Conservation (phyloP, 2,113 vertebrate species). For the Salvator merianae region DNA sequence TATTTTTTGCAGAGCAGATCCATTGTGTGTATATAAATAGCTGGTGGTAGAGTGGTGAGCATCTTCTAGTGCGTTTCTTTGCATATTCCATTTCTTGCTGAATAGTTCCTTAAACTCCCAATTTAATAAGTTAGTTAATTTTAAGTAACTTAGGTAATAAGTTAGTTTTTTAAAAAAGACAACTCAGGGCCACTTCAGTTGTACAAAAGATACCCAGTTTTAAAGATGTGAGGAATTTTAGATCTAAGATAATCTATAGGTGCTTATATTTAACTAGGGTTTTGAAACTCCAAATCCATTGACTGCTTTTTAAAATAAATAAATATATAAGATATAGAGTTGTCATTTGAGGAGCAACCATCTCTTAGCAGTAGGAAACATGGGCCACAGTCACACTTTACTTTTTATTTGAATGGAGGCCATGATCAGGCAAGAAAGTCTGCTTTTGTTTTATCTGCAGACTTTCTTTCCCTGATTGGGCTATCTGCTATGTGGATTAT, state of each 20-base stretch:
- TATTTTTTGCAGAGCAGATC: neutral
- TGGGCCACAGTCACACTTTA: no score
- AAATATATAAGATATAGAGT: neutral
- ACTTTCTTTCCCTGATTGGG: no score
- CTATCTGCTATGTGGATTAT: no score
- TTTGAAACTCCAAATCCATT: neutral
- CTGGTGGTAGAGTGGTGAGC: slow-evolving; percentile 34
- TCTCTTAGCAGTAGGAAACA: neutral
- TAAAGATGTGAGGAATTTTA: no score
- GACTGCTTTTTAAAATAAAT: neutral
- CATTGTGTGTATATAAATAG: neutral
- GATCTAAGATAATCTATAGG: neutral
- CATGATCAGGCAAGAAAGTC: no score
- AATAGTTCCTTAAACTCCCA: neutral
- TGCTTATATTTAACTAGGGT: neutral
- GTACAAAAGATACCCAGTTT: neutral
- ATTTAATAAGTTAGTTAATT: neutral
- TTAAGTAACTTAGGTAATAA: neutral
- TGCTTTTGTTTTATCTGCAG: no score
- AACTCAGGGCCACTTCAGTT: neutral
- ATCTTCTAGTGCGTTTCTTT: slow-evolving; percentile 18
- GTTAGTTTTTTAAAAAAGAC: no score
- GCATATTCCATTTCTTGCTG: slow-evolving; percentile 42
- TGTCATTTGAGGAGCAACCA: no score
- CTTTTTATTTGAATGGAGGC: no score